A percentile compares a stretch with the other conserved stretches of the same genome.
phyloP scores from a whole-genome alignment of 2,113 vertebrate genomes.

The Zosterops lateralis region DNA sequence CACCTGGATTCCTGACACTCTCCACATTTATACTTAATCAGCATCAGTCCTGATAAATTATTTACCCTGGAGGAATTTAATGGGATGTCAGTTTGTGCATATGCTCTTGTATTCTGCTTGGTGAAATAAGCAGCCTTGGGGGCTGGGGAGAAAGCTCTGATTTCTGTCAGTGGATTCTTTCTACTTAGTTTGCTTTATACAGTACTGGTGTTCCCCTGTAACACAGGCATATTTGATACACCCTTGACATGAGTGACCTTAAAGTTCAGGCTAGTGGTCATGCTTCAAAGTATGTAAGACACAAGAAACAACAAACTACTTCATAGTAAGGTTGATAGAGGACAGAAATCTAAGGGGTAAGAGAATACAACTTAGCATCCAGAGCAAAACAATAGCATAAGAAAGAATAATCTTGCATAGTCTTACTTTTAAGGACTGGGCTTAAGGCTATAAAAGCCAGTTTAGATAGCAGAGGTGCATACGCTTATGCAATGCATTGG shows the following conservation, averaged over 20 bases:
- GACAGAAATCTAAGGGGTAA: background rate
- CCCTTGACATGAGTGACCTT: background rate
- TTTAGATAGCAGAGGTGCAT: background rate
- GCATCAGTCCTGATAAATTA: constrained; percentile 61
- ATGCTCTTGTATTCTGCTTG: constrained; percentile 18
- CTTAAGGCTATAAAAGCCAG: background rate
- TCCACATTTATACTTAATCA: constrained; percentile 65
- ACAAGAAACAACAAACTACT: constrained; percentile 32
- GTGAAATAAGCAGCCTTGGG: constrained; percentile 55
- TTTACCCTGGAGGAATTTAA: constrained; percentile 52
- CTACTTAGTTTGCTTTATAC: background rate
- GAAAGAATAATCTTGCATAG: constrained; percentile 14
- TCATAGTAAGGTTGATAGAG: background rate
- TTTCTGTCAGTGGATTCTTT: background rate
- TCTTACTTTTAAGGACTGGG: background rate
- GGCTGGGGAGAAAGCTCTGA: background rate
- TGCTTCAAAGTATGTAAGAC: constrained; percentile 5
- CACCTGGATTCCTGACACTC: constrained; percentile 57
- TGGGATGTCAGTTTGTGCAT: background rate
- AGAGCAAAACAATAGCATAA: background rate
- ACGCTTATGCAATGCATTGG: background rate
- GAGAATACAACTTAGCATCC: background rate
- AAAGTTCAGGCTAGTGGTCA: background rate
- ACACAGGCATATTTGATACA: background rate
- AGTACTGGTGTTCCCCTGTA: background rate